A percentile compares a stretch with the other conserved stretches of the same genome.
Conservation (phyloP, 2,888 invertebrate species). For the Mesodorylaimus sp. region DNA sequence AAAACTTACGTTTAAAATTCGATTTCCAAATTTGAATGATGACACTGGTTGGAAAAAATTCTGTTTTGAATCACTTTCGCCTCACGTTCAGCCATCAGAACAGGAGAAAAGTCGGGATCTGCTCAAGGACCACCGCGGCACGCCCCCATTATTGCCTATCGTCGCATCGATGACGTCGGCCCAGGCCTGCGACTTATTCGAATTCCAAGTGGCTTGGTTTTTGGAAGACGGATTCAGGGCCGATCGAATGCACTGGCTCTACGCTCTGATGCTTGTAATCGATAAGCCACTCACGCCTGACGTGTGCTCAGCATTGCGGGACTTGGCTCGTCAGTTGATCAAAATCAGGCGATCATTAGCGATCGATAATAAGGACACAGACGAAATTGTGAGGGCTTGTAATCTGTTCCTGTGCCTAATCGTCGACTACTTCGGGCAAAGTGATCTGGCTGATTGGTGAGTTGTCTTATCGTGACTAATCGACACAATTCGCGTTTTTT, state of each 20-base stretch:
- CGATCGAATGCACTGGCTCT: conserved; percentile 4
- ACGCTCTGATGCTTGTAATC: conserved; percentile 5
- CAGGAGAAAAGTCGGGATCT: too few relatives aligned
- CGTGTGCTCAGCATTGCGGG: conserved; percentile 2
- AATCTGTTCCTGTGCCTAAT: conserved; percentile 2
- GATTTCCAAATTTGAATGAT: too few relatives aligned
- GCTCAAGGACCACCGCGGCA: conserved; percentile 2
- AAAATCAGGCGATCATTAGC: not conserved
- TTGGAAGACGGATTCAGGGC: conserved; percentile 1
- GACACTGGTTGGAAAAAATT: too few relatives aligned
- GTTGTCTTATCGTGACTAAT: too few relatives aligned
- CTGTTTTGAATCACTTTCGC: too few relatives aligned
- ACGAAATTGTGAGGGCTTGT: not conserved
- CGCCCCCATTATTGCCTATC: conserved; percentile 2
- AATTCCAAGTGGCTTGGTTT: not conserved
- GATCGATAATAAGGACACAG: not conserved
- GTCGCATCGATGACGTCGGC: not conserved
- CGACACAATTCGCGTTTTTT: too few relatives aligned
- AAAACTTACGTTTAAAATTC: too few relatives aligned
- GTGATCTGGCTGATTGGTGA: conserved; percentile 2
- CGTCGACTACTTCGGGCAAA: not conserved
- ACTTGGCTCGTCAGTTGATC: conserved; percentile 1
- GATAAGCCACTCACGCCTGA: conserved; percentile 2
- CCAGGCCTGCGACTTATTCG: not conserved
- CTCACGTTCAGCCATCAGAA: too few relatives aligned